These are phyloP conservation scores for Nineta flava DNA, from an alignment of 2,888 invertebrate species.

Conservation along the genomic window DNA sequence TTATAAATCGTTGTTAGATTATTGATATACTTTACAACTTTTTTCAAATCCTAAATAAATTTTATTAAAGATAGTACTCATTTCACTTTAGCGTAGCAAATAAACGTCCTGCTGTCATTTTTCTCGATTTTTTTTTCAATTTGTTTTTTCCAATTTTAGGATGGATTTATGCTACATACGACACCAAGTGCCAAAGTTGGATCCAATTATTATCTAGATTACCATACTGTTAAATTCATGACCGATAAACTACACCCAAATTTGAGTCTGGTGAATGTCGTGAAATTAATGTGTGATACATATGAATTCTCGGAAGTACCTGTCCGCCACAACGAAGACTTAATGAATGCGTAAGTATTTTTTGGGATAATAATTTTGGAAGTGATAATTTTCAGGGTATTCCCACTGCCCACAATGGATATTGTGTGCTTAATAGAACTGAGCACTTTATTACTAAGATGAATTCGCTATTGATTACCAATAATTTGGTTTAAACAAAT, in stretches of 20 bases:
- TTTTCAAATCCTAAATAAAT: no score
- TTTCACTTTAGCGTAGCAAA: no score
- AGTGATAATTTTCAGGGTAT: conserved; percentile 1
- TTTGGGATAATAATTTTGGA: neutral
- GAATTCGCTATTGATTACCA: no score
- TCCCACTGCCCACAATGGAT: neutral
- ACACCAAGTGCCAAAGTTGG: conserved; percentile 86
- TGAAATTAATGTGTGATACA: conserved; percentile 66
- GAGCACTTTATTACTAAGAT: no score
- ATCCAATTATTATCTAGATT: conserved; percentile 91
- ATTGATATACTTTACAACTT: no score
- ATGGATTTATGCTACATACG: conserved; percentile 27
- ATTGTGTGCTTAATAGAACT: no score
- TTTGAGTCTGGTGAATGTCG: conserved; percentile 50
- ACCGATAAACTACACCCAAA: conserved; percentile 45
- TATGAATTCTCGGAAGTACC: conserved; percentile 88
- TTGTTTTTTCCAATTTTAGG: conserved; percentile 6
- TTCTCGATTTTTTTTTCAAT: no score
- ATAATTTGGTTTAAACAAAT: no score
- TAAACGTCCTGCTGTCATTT: no score
- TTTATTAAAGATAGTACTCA: no score
- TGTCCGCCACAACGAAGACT: conserved; percentile 95
- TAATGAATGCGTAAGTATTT: conserved; percentile 62
- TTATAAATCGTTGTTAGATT: no score
- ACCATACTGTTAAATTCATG: conserved; percentile 81